Evolutionary conservation across 1,140 invertebrate species (phyloP).

Genomic region (Drosophila subobscura): DNA sequence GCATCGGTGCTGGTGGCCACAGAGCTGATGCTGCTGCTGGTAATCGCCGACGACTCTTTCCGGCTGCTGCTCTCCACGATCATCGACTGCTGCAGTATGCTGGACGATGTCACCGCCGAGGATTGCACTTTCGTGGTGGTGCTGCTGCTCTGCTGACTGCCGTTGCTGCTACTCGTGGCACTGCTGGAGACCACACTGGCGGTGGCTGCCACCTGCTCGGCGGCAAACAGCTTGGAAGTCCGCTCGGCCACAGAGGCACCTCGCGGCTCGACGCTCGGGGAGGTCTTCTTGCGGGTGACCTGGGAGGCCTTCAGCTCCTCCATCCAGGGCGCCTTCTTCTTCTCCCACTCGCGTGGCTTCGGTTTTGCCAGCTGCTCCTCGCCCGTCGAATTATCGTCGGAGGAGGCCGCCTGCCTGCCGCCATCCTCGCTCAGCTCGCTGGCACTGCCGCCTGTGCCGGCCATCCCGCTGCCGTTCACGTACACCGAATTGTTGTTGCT

Average conservation of each 20-base stretch:
- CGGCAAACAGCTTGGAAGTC: slow-evolving; percentile 67
- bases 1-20: slow-evolving; percentile 63
- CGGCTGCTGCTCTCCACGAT: slow-evolving; percentile 65
- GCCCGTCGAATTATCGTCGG: slow-evolving; percentile 81
- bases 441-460: slow-evolving; percentile 53
- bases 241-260: slow-evolving; percentile 57
- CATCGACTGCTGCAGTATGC: slow-evolving; percentile 68
- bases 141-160: slow-evolving; percentile 32
- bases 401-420: slow-evolving; percentile 38
- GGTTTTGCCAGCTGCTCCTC: slow-evolving; percentile 84
- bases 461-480: slow-evolving; percentile 77
- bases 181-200: slow-evolving; percentile 36
- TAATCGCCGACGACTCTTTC: slow-evolving; percentile 36
- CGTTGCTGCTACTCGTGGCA: slow-evolving; percentile 38
- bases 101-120: slow-evolving; percentile 70
- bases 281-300: slow-evolving; percentile 85
- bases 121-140: slow-evolving; percentile 79
- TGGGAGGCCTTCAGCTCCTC: slow-evolving; percentile 88
- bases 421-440: slow-evolving; percentile 64
- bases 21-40: slow-evolving; percentile 76
- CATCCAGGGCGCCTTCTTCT: slow-evolving; percentile 88
- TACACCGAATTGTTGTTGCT: slow-evolving; percentile 81
- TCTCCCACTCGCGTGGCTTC: slow-evolving; percentile 85
- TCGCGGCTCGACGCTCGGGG: slow-evolving; percentile 80
- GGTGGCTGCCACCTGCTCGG: slow-evolving; percentile 45